These are phyloP conservation scores for Mallotus villosus DNA, from an alignment of 2,797 vertebrate genomes.

Conservation along the genomic window DNA sequence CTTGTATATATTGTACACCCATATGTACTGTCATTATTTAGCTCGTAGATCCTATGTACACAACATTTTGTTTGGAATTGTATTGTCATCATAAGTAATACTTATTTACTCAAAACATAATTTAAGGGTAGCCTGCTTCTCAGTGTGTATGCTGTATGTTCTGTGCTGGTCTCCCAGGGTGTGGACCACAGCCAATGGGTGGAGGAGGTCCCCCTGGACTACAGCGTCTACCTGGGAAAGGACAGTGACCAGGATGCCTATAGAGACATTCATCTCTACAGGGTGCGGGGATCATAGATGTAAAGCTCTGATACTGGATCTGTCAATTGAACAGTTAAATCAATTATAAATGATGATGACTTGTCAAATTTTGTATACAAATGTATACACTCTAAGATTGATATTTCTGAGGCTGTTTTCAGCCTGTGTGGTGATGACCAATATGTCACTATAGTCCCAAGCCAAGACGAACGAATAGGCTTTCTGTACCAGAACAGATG, in stretches of 20 bases:
- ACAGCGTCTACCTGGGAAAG: conserved; percentile 71
- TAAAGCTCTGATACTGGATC: background rate
- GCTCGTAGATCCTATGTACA: background rate
- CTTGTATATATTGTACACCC: background rate
- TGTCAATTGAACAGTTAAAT: background rate
- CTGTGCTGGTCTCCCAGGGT: conserved; percentile 38
- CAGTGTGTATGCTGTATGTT: too few relatives aligned
- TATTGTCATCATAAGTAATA: background rate
- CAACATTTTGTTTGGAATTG: background rate
- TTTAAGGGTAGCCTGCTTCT: too few relatives aligned
- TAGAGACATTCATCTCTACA: conserved; percentile 88
- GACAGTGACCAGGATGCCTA: conserved; percentile 81
- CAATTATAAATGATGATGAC: background rate
- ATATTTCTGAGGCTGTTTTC: too few relatives aligned
- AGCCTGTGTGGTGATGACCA: too few relatives aligned
- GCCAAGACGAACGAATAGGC: background rate
- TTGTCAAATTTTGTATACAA: background rate
- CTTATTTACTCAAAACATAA: too few relatives aligned
- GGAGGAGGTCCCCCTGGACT: conserved; percentile 82
- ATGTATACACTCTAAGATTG: background rate
- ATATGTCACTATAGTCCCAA: too few relatives aligned
- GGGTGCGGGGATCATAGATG: conserved; percentile 71
- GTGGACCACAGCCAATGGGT: conserved; percentile 79
- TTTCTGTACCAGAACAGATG: background rate
- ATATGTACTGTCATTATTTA: too few relatives aligned